Conservation (phyloP, 2,113 vertebrate genomes). For the Nothocercus nigrocapillus region DNA sequence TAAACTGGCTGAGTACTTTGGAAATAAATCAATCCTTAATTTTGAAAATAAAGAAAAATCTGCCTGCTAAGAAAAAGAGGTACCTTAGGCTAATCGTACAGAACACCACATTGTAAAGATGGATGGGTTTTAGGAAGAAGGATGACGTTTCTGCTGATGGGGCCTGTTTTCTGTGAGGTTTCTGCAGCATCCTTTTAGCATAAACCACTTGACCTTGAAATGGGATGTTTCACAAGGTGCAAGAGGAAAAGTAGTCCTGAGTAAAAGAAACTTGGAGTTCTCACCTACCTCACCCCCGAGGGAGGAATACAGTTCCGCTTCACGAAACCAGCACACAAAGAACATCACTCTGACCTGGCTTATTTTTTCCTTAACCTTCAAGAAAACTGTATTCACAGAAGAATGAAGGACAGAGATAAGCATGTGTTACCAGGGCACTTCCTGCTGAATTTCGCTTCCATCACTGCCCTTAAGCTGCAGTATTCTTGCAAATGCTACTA, state of each 20-base stretch:
- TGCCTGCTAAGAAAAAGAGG: not conserved
- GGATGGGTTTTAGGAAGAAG: not conserved
- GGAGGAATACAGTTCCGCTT: not conserved
- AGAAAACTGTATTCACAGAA: not conserved
- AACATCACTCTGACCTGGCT: not conserved
- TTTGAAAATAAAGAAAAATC: not conserved
- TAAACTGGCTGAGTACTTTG: not conserved
- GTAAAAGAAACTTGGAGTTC: not conserved
- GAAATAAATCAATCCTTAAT: not conserved
- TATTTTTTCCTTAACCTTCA: not conserved
- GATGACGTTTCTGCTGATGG: not conserved
- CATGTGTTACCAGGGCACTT: not conserved
- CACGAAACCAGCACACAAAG: not conserved
- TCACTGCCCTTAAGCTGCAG: not conserved
- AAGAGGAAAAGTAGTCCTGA: not conserved
- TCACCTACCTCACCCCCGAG: not conserved
- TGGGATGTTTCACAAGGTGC: not conserved
- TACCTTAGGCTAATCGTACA: not conserved
- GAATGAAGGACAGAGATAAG: not conserved
- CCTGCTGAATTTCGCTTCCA: slow-evolving; percentile 23
- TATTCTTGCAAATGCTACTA: not conserved
- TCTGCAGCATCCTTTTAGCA: rapidly evolving
- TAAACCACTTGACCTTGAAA: not conserved
- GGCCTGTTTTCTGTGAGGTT: not conserved
- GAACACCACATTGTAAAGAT: not conserved